phyloP scores from a whole-genome alignment of 2,113 vertebrate species.

The Seriola quinqueradiata region DNA sequence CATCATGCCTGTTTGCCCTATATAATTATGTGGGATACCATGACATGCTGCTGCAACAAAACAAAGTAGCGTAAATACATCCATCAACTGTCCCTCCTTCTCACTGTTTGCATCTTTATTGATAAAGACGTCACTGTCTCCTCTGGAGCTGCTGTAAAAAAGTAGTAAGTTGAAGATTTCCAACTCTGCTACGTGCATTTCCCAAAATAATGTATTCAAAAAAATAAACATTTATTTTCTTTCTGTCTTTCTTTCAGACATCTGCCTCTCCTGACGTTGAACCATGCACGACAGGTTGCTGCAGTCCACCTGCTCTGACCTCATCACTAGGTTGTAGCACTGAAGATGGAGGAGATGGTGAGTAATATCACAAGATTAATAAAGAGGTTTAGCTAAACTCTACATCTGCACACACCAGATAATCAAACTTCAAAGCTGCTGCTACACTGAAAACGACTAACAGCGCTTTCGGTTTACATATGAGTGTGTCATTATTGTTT shows the following conservation, averaged over 20 bases:
- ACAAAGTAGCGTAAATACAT: constrained; percentile 44
- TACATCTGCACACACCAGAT: neutral
- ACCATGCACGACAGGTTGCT: constrained; percentile 1
- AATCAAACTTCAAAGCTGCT: neutral
- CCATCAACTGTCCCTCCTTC: neutral
- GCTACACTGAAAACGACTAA: neutral
- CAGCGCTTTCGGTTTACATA: neutral
- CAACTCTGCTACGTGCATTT: neutral
- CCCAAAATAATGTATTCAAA: too few species aligned
- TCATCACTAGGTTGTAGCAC: neutral
- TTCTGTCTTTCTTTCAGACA: neutral
- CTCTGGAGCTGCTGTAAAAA: neutral
- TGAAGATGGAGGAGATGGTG: neutral
- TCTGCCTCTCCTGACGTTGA: neutral
- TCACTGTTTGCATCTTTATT: neutral
- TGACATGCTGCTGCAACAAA: constrained; percentile 54
- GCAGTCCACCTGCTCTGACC: neutral
- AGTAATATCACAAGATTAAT: neutral
- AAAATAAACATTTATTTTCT: too few species aligned
- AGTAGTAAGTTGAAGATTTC: neutral
- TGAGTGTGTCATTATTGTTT: too few species aligned
- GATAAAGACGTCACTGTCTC: neutral
- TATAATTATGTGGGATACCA: constrained; percentile 73
- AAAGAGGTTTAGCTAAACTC: neutral
- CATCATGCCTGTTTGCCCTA: constrained; percentile 63